Evolutionary conservation across 2,888 invertebrate genomes (phyloP).

Genomic region (Mesodorylaimus sp.): DNA sequence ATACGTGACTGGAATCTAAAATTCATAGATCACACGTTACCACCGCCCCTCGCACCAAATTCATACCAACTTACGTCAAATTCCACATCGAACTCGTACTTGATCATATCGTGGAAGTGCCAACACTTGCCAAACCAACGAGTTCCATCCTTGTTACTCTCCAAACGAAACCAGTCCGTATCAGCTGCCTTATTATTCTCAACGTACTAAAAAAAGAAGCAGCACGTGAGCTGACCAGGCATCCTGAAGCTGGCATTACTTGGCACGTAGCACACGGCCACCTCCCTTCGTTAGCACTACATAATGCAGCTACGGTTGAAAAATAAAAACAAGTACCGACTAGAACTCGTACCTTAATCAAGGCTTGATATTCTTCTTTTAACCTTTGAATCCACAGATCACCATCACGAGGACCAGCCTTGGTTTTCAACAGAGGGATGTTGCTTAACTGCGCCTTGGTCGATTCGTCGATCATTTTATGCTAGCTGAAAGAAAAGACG

Average conservation of each 20-base stretch:
- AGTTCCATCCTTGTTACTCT: conserved; percentile 91
- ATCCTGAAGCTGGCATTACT: not conserved
- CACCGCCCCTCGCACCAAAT: not conserved
- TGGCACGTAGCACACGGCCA: not conserved
- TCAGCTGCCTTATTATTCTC: conserved; percentile 51
- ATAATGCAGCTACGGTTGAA: no score
- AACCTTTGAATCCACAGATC: conserved; percentile 83
- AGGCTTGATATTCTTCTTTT: conserved; percentile 85
- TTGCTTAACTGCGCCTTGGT: conserved; percentile 72
- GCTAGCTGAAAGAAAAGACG: no score
- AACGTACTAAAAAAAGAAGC: conserved; percentile 37
- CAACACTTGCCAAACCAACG: conserved; percentile 99
- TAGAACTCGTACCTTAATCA: conserved; percentile 30
- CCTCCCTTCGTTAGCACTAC: not conserved
- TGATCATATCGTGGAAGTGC: conserved; percentile 83
- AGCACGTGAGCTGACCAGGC: not conserved
- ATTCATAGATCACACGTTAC: conserved; percentile 4
- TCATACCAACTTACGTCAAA: conserved; percentile 62
- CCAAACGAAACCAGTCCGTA: conserved; percentile 94
- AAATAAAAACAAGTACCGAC: no score
- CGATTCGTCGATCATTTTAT: conserved; percentile 73
- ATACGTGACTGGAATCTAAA: conserved; percentile 86
- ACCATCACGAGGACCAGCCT: conserved; percentile 89
- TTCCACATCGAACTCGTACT: conserved; percentile 91
- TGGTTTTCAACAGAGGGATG: conserved; percentile 80